Base-by-base conservation (phyloP, 2,888 invertebrate species). In the Tethea ocularis region DNA sequence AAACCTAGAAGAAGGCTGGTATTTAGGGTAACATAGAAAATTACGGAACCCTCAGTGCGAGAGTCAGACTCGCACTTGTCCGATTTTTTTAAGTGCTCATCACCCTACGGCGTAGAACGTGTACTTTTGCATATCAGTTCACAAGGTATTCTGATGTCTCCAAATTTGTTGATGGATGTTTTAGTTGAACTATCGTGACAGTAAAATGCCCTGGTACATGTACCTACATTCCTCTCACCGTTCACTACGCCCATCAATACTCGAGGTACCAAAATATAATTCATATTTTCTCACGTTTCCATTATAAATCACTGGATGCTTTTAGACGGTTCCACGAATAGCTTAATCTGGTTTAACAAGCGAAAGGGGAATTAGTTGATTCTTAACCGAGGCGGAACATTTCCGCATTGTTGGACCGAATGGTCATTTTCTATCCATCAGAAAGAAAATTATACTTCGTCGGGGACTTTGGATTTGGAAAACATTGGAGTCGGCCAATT, bases 251-350 rank as follows among this genome's bases (percentile, higher is more conserved):
- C 60, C 66, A 62, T 69, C 69, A 64, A 67, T 64, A 60, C 55
- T 59, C 62, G 60, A 52, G 68, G 68, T 75, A 71, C 62, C 63
- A 75, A 72, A 72, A 72, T 65, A 78, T 75, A 79, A 78, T 75
- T 83, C 77, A 86, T 87, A 86, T 85, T 82, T 83, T 84, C 82
- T 83, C 84, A 85, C 84, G 84, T 83, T 77, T 74, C 71, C 71
- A 71, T 74, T 77, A 88, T 89, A 89, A 89, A 89, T 88, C 85
- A 84, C 68, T 60, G 72, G 80, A 72, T 83, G 78, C 80, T 82
- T 88, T 83, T 84, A 85, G 83, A 82, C 46, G 61, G 80, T 87
- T 89, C 89, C 82, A 84, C 77, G 86, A 89, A 91, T 88, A 90
- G 86, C 83, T 81, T 76, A 78, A 83, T 87, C 80, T 78, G 74